Conservation (phyloP, 1,140 invertebrate genomes). For the Listronotus oregonensis region DNA sequence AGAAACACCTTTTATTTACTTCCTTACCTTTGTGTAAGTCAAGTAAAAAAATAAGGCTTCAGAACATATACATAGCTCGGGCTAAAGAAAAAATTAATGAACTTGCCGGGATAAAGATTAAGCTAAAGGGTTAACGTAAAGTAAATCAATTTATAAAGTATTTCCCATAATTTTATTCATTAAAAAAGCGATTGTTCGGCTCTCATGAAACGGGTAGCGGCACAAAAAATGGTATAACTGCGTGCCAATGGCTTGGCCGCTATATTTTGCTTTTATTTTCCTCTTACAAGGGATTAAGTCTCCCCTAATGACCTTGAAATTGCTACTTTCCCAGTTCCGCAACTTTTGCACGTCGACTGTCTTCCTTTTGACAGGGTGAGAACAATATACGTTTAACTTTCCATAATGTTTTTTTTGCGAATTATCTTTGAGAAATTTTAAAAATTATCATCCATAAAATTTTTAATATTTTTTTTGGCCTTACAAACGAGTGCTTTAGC, state of each 20-base stretch:
- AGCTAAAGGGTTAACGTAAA: background rate
- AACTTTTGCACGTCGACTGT: slow-evolving; percentile 4
- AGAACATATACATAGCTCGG: too few relatives aligned
- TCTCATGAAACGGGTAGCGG: background rate
- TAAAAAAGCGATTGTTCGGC: slow-evolving; percentile 23
- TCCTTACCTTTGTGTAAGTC: too few relatives aligned
- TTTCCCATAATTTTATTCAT: slow-evolving; percentile 36
- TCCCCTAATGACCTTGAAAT: slow-evolving; percentile 42
- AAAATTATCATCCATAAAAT: too few relatives aligned
- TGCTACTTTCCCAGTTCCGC: slow-evolving; percentile 26
- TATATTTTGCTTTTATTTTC: slow-evolving; percentile 43
- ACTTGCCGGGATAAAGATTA: background rate
- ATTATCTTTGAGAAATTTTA: too few relatives aligned
- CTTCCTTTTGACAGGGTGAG: background rate
- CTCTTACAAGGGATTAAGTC: slow-evolving; percentile 39
- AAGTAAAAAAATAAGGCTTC: too few relatives aligned
- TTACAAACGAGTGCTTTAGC: too few relatives aligned
- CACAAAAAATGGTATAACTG: slow-evolving; percentile 30
- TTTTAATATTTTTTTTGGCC: too few relatives aligned
- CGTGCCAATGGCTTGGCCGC: slow-evolving; percentile 23
- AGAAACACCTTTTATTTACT: too few relatives aligned
- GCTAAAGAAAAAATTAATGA: slow-evolving; percentile 3
- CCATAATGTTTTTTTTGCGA: background rate
- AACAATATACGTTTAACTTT: slow-evolving; percentile 7
- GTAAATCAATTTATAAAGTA: slow-evolving; percentile 22